Percentiles rank a stretch among this genome's conserved stretches.
These are phyloP conservation scores for Albula goreensis DNA, from an alignment of 2,113 vertebrate genomes.

Conservation along the genomic window DNA sequence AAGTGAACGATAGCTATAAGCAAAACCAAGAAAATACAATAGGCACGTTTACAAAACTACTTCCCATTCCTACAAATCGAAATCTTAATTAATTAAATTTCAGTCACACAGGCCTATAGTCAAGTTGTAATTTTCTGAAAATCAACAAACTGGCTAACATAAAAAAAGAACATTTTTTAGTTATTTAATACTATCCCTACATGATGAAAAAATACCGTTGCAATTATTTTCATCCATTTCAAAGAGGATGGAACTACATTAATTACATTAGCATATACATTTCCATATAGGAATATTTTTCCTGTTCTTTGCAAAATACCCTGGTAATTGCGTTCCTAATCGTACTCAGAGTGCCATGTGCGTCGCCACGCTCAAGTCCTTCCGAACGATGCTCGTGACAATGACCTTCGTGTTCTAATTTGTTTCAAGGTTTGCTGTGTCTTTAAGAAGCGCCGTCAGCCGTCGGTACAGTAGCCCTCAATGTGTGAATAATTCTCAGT, in stretches of 20 bases:
- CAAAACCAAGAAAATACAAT: neutral
- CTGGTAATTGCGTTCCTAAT: neutral
- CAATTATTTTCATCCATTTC: too few relatives aligned
- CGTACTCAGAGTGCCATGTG: neutral
- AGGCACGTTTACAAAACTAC: neutral
- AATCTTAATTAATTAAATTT: neutral
- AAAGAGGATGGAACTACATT: too few relatives aligned
- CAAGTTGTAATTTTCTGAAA: neutral
- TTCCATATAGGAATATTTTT: neutral
- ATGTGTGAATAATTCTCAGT: constrained; percentile 89
- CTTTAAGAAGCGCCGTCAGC: constrained; percentile 51
- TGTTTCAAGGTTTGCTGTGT: constrained; percentile 38
- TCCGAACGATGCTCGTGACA: constrained; percentile 5
- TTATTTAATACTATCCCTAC: too few relatives aligned
- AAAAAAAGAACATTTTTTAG: too few relatives aligned
- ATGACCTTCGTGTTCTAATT: constrained; percentile 6
- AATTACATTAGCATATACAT: too few relatives aligned
- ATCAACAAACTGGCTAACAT: neutral
- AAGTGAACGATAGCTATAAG: neutral
- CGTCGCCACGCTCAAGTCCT: neutral
- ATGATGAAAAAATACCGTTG: too few relatives aligned
- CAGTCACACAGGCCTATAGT: neutral
- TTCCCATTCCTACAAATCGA: neutral
- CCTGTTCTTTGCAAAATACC: neutral
- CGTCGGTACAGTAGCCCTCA: constrained; percentile 59